Evolutionary conservation across 2,888 invertebrate genomes (phyloP).

Genomic region (Drosophila lutescens): DNA sequence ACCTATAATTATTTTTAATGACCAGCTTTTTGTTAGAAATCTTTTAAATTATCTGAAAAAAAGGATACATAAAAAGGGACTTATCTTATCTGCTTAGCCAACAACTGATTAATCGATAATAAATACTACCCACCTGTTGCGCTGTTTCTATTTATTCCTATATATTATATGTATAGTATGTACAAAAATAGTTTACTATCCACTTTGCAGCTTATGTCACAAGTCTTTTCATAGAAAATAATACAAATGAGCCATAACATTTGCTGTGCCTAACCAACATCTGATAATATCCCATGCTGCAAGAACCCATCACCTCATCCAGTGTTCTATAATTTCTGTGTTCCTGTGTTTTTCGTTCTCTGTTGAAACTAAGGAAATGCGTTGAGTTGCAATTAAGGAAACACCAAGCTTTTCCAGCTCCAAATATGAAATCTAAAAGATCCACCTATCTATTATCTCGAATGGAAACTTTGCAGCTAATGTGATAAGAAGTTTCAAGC

Average conservation of each 20-base stretch:
- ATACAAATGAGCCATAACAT: slow-evolving; percentile 50
- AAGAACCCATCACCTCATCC: slow-evolving; percentile 24
- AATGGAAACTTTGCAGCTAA: slow-evolving; percentile 61
- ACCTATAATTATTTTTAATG: not conserved
- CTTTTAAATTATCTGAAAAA: not conserved
- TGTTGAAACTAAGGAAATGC: slow-evolving; percentile 12
- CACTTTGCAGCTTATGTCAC: slow-evolving; percentile 10
- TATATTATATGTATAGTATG: too few relatives aligned
- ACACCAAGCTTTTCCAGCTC: slow-evolving; percentile 16
- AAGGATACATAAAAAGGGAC: not conserved
- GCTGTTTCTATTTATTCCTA: not conserved
- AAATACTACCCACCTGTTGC: not conserved
- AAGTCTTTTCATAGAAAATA: not conserved
- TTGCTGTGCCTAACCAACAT: slow-evolving; percentile 55
- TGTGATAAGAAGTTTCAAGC: slow-evolving; percentile 70
- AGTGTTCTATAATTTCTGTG: slow-evolving; percentile 21
- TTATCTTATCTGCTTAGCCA: not conserved
- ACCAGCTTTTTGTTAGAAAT: not conserved
- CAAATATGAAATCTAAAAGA: slow-evolving; percentile 22
- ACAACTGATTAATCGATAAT: not conserved
- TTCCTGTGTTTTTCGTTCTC: slow-evolving; percentile 20
- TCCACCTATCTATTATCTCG: slow-evolving; percentile 24
- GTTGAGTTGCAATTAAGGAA: not conserved
- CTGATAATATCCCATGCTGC: slow-evolving; percentile 33
- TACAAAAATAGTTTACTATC: not conserved